These are phyloP conservation scores for Polyploca ridens DNA, from an alignment of 2,888 invertebrate genomes.

Conservation along the genomic window DNA sequence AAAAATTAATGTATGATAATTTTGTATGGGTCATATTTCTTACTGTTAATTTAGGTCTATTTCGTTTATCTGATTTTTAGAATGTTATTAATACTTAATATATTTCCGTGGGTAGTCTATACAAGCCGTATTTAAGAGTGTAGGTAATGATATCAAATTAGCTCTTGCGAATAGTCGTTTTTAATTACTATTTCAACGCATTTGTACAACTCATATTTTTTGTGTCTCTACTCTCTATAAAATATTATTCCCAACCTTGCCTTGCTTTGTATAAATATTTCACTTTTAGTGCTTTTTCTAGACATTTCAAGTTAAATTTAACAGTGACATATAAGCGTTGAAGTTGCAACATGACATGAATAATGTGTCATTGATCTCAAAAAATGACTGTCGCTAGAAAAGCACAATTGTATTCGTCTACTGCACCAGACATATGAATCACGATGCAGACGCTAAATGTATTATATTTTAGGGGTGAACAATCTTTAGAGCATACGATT, in stretches of 20 bases:
- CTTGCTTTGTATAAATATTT: not conserved
- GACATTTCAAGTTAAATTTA: slow-evolving; percentile 30
- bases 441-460: slow-evolving; percentile 72
- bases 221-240: not conserved
- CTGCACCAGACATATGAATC: slow-evolving; percentile 80
- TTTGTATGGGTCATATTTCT: no score
- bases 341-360: slow-evolving; percentile 49
- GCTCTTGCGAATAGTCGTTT: not conserved
- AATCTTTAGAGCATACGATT: slow-evolving; percentile 44
- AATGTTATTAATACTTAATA: not conserved
- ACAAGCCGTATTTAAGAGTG: not conserved
- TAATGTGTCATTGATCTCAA: slow-evolving; percentile 49
- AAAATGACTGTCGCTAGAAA: slow-evolving; percentile 52
- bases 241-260: not conserved
- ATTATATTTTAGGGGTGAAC: slow-evolving; percentile 69
- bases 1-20: no score
- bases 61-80: no score
- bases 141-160: not conserved
- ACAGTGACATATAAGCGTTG: slow-evolving; percentile 25
- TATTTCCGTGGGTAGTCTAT: not conserved
- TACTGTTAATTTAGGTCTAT: no score
- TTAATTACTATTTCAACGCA: not conserved
- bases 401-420: slow-evolving; percentile 77
- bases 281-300: not conserved
- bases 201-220: not conserved